These are phyloP conservation scores for Erythrocercus mccallii DNA, from an alignment of 2,113 vertebrate species.

Conservation along the genomic window DNA sequence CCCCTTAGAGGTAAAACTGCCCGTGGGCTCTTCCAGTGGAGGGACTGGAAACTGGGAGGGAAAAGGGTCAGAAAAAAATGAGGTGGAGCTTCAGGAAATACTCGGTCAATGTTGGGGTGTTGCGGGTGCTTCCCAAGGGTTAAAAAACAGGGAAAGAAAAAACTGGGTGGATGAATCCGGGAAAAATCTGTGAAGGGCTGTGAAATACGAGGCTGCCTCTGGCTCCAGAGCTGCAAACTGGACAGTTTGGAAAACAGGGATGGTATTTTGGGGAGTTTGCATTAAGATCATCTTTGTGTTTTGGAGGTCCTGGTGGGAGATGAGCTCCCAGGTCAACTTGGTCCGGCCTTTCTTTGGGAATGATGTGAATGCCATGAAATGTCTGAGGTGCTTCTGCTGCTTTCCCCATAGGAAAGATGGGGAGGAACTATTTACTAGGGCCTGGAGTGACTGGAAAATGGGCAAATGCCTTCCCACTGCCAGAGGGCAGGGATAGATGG, in stretches of 20 bases:
- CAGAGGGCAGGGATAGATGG: not conserved
- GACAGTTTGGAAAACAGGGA: not conserved
- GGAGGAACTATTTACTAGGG: fast-evolving
- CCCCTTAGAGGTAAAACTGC: not conserved
- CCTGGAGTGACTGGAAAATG: not conserved
- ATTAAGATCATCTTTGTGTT: not conserved
- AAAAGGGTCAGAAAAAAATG: not conserved
- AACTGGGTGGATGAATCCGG: not conserved
- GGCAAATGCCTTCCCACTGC: not conserved
- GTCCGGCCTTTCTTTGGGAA: not conserved
- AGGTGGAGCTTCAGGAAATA: not conserved
- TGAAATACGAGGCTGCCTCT: not conserved
- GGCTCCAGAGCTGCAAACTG: not conserved
- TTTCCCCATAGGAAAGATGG: not conserved
- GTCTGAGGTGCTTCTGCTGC: not conserved
- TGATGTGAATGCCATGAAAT: not conserved
- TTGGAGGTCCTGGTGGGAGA: not conserved
- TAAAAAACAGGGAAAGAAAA: not conserved
- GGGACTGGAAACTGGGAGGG: fast-evolving
- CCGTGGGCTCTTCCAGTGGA: not conserved
- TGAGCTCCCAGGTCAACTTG: not conserved
- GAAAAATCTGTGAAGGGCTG: not conserved
- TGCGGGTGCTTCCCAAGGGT: not conserved
- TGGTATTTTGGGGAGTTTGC: not conserved
- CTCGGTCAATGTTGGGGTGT: fast-evolving